phyloP scores from a whole-genome alignment of 1,140 invertebrate species.

The Drosophila lacteicornis region DNA sequence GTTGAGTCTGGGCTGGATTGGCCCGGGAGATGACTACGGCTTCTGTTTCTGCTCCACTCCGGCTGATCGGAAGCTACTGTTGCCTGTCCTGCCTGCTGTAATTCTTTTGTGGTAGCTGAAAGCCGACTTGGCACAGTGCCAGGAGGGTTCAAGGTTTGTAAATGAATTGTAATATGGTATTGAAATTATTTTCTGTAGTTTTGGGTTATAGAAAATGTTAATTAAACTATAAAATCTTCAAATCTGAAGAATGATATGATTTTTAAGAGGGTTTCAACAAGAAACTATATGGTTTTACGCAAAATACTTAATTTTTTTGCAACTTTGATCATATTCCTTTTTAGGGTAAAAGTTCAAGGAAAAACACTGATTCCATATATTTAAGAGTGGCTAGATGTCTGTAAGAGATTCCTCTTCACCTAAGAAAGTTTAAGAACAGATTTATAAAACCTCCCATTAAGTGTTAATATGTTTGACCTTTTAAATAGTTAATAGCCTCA shows the following conservation, averaged over 20 bases:
- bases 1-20: slow-evolving; percentile 22
- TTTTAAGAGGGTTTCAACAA: no score
- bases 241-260: no score
- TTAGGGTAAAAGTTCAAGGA: no score
- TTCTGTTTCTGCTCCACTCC: slow-evolving; percentile 42
- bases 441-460: background rate
- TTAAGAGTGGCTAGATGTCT: background rate
- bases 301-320: no score
- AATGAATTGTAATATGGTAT: no score
- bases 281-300: no score
- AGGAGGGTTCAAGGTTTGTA: background rate
- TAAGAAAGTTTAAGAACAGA: background rate
- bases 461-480: slow-evolving; percentile 7
- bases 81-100: slow-evolving; percentile 7
- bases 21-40: slow-evolving; percentile 20
- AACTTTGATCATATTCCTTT: no score
- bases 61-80: slow-evolving; percentile 23
- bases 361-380: background rate
- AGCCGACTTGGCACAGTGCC: slow-evolving; percentile 42
- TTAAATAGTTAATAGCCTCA: slow-evolving; percentile 1
- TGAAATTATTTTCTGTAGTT: no score
- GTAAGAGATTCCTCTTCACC: background rate
- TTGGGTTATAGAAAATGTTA: no score
- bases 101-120: slow-evolving; percentile 26
- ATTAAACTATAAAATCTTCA: no score